Evolutionary conservation across 2,113 vertebrate species (phyloP).

Genomic region (Tachysurus vachellii): DNA sequence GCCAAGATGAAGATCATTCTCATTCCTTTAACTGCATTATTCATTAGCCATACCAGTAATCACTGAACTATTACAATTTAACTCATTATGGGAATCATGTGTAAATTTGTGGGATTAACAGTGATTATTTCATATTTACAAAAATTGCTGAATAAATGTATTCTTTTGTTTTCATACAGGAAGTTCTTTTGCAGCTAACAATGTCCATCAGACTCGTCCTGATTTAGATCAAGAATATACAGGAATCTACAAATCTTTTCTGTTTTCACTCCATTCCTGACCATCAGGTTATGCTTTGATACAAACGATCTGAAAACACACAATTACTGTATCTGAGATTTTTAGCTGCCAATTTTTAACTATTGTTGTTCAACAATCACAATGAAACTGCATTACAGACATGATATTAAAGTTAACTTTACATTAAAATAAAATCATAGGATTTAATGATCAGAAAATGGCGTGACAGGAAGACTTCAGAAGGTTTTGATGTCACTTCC

Average conservation of each 20-base stretch:
- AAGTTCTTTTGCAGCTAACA: not conserved
- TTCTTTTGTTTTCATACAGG: not conserved
- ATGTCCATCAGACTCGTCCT: slow-evolving; percentile 39
- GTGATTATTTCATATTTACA: no score
- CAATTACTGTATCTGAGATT: slow-evolving; percentile 31
- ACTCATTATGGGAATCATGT: not conserved
- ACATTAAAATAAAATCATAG: not conserved
- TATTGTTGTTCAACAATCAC: no score
- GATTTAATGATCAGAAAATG: not conserved
- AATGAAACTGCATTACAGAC: no score
- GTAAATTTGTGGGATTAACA: no score
- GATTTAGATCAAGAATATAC: not conserved
- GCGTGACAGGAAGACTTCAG: not conserved
- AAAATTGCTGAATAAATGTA: not conserved
- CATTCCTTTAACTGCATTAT: not conserved
- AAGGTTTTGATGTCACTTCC: slow-evolving; percentile 9
- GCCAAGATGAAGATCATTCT: not conserved
- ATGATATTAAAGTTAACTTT: no score
- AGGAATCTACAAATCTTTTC: slow-evolving; percentile 1
- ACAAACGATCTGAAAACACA: slow-evolving; percentile 12
- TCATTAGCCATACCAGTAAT: not conserved
- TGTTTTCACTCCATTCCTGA: slow-evolving; percentile 30
- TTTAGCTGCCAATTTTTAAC: no score
- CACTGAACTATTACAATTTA: not conserved
- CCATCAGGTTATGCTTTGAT: slow-evolving; percentile 51